Conservation (phyloP, 2,797 vertebrate species). For the Cuniculus paca region DNA sequence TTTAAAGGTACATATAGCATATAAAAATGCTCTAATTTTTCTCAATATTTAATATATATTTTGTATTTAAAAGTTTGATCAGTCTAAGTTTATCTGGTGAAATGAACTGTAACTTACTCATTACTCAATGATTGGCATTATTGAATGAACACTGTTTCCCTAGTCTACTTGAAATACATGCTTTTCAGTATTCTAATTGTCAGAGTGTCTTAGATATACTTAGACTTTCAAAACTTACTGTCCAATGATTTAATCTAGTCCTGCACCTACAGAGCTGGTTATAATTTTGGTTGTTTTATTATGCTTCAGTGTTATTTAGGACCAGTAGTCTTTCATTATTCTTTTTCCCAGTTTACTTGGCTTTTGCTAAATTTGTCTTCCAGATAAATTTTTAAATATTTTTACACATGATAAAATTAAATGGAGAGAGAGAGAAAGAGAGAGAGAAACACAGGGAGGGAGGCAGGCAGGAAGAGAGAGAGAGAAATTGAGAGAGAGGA, state of each 20-base stretch:
- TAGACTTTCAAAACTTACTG: slow-evolving; percentile 34
- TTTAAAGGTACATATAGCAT: neutral
- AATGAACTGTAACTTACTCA: slow-evolving; percentile 20
- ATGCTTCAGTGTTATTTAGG: neutral
- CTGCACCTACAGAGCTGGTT: neutral
- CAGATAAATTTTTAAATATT: neutral
- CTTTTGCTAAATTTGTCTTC: slow-evolving; percentile 20
- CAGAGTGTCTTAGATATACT: neutral
- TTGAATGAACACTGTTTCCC: neutral
- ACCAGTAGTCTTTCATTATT: neutral
- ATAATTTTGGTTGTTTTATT: slow-evolving; percentile 12
- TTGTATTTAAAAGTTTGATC: slow-evolving; percentile 4
- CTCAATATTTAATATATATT: neutral
- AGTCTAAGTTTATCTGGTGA: neutral
- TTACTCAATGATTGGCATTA: neutral
- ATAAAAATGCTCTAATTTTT: neutral
- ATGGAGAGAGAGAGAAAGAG: neutral
- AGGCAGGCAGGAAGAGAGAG: neutral
- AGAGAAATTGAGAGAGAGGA: neutral
- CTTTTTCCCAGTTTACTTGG: neutral
- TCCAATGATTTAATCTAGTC: neutral
- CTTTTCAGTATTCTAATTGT: slow-evolving; percentile 14
- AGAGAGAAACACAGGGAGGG: too few species aligned
- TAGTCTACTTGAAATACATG: neutral
- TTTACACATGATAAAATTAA: slow-evolving; percentile 19